Evolutionary conservation across 2,888 invertebrate genomes (phyloP), one percentile per base, ranked within the genome.

Genomic region (Entomobrya multifasciata): DNA sequence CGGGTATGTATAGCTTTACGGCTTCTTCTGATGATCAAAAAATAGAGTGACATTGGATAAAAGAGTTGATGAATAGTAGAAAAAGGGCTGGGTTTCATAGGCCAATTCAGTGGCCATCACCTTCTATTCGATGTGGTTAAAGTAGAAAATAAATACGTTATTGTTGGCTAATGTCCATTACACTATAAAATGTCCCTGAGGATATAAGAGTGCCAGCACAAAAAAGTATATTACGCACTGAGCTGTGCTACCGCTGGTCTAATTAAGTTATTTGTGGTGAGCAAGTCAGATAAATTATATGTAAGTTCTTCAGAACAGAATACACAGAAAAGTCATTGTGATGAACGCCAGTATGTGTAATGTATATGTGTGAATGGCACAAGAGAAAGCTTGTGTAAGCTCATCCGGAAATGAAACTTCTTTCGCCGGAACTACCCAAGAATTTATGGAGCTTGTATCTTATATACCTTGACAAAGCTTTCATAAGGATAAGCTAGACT

Each of bases 371-470:
- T 8, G 20, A 52, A 11, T 8, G 15, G 13, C 4, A 52, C 4
- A 52, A 36, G 36, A 52, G 20, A 11, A 52, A 17, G 4, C 4
- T 52, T 25, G 60, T 62, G 78, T 27, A 44, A 78, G 30, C 60
- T 44, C 27, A 22, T 47, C 44, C 78, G 78, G 62, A 78, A 78
- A 78, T 78, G 78, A 78, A 62, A 78, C 78, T 78, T 78, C 30
- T 47, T 20, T 17, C 20, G 47, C 47, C 78, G 78, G 78, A 78
- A 78, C 62, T 44, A 27, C 10, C 17, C 27, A 60, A 62, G 62
- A 47, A 78, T 78, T 78, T 78, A 78, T 78, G 78, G 44, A 17
- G 36, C 47, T 52, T 52, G 22, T 76, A 57, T 76, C 57, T 17
- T 57, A 20, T 36, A 4, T 72, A 13, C 22, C 22, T 20, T 3